Evolutionary conservation across 2,113 vertebrate species (phyloP), one percentile per base, ranked within the genome.

Genomic region (Limanda limanda): DNA sequence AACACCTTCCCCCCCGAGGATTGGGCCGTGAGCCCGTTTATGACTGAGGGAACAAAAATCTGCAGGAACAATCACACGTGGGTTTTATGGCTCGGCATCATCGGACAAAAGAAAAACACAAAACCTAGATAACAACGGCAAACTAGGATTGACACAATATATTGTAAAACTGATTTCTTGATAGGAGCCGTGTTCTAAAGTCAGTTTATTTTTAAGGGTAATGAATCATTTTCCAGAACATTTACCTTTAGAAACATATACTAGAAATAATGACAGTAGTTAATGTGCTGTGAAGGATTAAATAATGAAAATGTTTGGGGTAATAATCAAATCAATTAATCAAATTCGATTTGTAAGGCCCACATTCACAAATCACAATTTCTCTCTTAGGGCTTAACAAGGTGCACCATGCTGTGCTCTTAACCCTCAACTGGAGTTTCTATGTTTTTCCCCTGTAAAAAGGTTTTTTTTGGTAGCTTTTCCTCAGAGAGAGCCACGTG

Each of bases 1-100:
- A 76, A 10, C 40, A 66, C 60, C 27, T 68, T 64, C 20, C n/a
- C 20, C n/a, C 35, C 23, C 23, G 52, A 37, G 71, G 62, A 60
- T 68, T 47, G 64, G 59, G 42, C 13, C 54, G 7, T 18, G 31
- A 48, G 27, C 37, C n/a, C 1, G 40, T 25, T 58, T 71, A 27
- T 14, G 2, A 71, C 52, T 65, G 66, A 58, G 27, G 52, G 18
- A 59, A 20, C 66, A 74, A 4, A 60, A 31, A 48, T 63, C 21
- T 6, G 45, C n/a, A 17, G 59, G 74, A 60, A 45, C 31, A 63
- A n/a, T 48, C 47, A 35, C 27, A 25, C 6, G 2, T 24, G n/a
- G 47, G 68, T 57, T 58, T 45, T 47, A 23, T 31, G 9, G 51
- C 4, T 40, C 20, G 5, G 5, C n/a, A 48, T 24, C 24, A 65